phyloP scores from a whole-genome alignment of 1,140 invertebrate species.

The Goniozus legneri region DNA sequence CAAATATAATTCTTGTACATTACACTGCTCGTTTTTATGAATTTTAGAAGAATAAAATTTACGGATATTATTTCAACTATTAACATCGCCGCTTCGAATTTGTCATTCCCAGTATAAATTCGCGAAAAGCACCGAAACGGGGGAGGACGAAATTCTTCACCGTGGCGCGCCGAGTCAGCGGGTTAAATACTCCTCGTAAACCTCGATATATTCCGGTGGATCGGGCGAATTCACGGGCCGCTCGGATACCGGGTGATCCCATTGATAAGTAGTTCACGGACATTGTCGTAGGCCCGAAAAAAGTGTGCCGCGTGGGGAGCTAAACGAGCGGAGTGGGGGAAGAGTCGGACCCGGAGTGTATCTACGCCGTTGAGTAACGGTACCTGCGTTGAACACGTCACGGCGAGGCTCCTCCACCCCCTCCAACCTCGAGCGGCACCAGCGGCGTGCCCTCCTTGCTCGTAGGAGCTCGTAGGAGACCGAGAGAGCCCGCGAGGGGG shows the following conservation, averaged over 20 bases:
- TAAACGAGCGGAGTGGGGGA: too few relatives aligned
- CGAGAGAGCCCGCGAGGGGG: too few relatives aligned
- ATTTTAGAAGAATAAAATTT: too few relatives aligned
- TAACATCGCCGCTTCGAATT: too few relatives aligned
- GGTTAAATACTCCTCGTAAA: too few relatives aligned
- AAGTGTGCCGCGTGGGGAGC: conserved; percentile 4
- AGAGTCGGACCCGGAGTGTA: conserved; percentile 2
- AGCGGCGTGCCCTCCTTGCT: background rate
- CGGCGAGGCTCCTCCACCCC: conserved; percentile 22
- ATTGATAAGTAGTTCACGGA: conserved; percentile 48
- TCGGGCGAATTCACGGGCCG: conserved; percentile 27
- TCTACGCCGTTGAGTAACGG: conserved; percentile 47
- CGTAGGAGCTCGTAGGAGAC: too few relatives aligned
- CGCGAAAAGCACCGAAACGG: conserved; percentile 4
- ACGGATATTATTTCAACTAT: too few relatives aligned
- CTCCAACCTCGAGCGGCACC: background rate
- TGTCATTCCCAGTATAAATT: too few relatives aligned
- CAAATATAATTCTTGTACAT: too few relatives aligned
- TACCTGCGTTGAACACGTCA: conserved; percentile 38
- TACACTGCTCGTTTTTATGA: too few relatives aligned
- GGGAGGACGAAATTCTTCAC: background rate
- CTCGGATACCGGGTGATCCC: conserved; percentile 40
- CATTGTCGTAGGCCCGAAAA: conserved; percentile 44
- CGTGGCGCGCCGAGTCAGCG: too few relatives aligned
- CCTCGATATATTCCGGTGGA: background rate